phyloP scores from a whole-genome alignment of 2,113 vertebrate species.

The Bubo scandiacus region DNA sequence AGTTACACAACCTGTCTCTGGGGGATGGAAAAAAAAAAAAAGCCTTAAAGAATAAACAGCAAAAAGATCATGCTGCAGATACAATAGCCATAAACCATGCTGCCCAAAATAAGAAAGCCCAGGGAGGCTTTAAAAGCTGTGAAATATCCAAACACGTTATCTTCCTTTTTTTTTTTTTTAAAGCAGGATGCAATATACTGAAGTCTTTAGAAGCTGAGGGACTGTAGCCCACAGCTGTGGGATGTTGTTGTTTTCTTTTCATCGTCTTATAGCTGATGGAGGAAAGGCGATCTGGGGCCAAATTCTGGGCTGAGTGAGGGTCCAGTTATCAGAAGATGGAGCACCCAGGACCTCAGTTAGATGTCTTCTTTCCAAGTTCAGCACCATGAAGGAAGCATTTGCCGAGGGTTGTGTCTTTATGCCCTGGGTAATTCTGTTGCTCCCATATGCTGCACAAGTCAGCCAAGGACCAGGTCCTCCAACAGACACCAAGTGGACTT shows the following conservation, averaged over 20 bases:
- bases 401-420: background rate
- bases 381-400: background rate
- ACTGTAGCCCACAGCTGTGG: background rate
- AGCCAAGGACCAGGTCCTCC: background rate
- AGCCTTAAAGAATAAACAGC: conserved; percentile 18
- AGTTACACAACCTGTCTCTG: background rate
- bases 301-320: background rate
- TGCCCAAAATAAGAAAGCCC: conserved; percentile 68
- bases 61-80: background rate
- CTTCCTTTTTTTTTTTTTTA: background rate
- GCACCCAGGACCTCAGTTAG: background rate
- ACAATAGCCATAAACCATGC: conserved; percentile 27
- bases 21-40: background rate
- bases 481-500: conserved; percentile 35
- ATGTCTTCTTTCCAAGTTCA: background rate
- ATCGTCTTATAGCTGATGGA: background rate
- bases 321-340: background rate
- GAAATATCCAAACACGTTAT: conserved; percentile 62
- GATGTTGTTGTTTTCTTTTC: background rate
- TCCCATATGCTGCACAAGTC: background rate
- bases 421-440: background rate
- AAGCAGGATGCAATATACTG: conserved; percentile 33
- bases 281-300: background rate
- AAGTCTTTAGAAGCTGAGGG: background rate
- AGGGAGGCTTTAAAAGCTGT: conserved; percentile 75